These are phyloP conservation scores for Urophycis tenuis DNA, from an alignment of 2,797 vertebrate species.

Conservation along the genomic window DNA sequence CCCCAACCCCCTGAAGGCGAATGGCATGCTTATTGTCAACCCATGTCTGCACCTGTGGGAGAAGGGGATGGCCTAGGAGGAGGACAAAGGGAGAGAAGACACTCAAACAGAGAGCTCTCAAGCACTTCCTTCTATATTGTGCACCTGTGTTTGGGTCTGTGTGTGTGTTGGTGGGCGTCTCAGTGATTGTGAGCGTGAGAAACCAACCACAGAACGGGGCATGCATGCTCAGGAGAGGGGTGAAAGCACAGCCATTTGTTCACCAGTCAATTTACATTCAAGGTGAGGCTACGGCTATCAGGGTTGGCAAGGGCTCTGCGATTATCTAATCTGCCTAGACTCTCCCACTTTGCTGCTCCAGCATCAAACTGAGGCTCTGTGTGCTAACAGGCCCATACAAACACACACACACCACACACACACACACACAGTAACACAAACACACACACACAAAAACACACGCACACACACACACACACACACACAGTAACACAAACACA, in stretches of 20 bases:
- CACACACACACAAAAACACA: no score
- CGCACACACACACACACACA: neutral
- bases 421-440: neutral
- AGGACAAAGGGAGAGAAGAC: neutral
- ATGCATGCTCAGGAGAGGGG: neutral
- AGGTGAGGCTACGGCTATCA: neutral
- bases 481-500: neutral
- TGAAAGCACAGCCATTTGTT: neutral
- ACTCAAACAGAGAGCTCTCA: neutral
- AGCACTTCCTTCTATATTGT: neutral
- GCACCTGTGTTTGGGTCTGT: conserved; percentile 3
- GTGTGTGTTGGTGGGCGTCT: conserved; percentile 10
- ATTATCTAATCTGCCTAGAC: neutral
- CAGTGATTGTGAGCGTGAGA: neutral
- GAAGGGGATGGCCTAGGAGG: neutral
- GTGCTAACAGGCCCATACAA: neutral
- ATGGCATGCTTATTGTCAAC: neutral
- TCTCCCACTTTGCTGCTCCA: neutral
- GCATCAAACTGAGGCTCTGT: neutral
- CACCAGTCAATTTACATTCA: neutral
- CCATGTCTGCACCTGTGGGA: neutral
- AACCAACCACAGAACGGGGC: neutral
- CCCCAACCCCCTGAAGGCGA: neutral
- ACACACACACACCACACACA: neutral
- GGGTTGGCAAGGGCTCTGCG: neutral